A percentile compares a stretch with the other conserved stretches of the same genome.
These are phyloP conservation scores for Podocnemis expansa DNA, from an alignment of 2,113 vertebrate species.

Conservation along the genomic window DNA sequence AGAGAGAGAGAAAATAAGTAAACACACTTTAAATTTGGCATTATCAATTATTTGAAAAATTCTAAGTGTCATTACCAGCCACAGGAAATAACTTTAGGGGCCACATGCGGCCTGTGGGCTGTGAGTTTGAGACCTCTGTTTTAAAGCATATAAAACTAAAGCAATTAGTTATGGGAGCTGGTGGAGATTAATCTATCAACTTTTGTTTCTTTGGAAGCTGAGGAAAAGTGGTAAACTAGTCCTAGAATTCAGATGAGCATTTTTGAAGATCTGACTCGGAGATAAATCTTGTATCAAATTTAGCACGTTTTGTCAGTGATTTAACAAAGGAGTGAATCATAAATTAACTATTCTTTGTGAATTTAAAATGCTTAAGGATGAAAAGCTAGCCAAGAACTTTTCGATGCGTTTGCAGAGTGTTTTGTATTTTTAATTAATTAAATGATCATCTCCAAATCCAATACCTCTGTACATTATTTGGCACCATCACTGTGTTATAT, in stretches of 20 bases:
- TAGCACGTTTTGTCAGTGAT: background rate
- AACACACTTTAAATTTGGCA: no score
- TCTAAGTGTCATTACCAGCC: no score
- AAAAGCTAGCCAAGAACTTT: background rate
- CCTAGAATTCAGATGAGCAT: background rate
- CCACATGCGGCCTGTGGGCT: no score
- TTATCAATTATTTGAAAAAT: no score
- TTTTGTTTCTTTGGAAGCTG: background rate
- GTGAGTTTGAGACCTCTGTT: no score
- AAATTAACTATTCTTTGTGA: background rate
- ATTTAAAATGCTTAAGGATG: slow-evolving; percentile 1
- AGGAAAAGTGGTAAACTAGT: background rate
- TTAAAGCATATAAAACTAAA: background rate
- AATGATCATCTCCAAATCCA: background rate
- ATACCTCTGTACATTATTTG: accelerated
- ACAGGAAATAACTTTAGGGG: no score
- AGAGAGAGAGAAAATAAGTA: no score
- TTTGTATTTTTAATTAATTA: background rate
- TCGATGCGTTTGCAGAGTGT: accelerated
- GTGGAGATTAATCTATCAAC: background rate
- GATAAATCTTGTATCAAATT: background rate
- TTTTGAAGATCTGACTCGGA: background rate
- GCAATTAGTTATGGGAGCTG: background rate
- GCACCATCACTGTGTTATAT: background rate
- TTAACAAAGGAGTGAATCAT: background rate